These are phyloP conservation scores for Macrotrachela quadricornifera DNA, from an alignment of 1,140 invertebrate species.

Conservation along the genomic window DNA sequence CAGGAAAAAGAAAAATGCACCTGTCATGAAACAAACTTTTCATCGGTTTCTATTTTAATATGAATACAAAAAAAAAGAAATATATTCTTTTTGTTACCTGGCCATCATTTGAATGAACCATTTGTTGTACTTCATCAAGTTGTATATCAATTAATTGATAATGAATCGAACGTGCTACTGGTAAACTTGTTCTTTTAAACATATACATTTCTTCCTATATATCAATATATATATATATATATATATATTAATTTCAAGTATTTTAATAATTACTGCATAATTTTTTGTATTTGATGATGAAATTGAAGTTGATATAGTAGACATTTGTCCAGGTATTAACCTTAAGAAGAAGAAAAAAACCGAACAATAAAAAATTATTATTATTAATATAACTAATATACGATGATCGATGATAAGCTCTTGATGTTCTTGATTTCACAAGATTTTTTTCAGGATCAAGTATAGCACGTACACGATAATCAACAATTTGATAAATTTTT, in stretches of 20 bases:
- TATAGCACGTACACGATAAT: conserved; percentile 49
- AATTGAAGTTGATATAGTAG: no score
- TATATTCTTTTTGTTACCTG: conserved; percentile 27
- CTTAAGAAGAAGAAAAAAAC: no score
- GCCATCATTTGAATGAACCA: conserved; percentile 45
- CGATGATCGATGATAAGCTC: background rate
- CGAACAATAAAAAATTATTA: no score
- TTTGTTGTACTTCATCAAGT: conserved; percentile 57
- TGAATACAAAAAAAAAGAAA: background rate
- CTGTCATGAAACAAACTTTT: background rate
- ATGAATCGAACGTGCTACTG: conserved; percentile 54
- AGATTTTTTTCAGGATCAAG: background rate
- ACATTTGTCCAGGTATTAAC: no score
- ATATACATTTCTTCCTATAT: conserved; percentile 35
- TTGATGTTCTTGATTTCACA: conserved; percentile 2
- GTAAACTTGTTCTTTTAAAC: conserved; percentile 45
- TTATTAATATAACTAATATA: no score
- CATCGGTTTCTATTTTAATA: background rate
- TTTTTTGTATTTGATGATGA: no score
- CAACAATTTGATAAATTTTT: conserved; percentile 60
- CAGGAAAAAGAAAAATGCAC: background rate
- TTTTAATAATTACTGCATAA: no score
- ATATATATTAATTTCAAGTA: no score
- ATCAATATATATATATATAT: no score
- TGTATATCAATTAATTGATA: conserved; percentile 56